Evolutionary conservation across 1,140 invertebrate species (phyloP).

Genomic region (Trachymyrmex cornetzi): DNA sequence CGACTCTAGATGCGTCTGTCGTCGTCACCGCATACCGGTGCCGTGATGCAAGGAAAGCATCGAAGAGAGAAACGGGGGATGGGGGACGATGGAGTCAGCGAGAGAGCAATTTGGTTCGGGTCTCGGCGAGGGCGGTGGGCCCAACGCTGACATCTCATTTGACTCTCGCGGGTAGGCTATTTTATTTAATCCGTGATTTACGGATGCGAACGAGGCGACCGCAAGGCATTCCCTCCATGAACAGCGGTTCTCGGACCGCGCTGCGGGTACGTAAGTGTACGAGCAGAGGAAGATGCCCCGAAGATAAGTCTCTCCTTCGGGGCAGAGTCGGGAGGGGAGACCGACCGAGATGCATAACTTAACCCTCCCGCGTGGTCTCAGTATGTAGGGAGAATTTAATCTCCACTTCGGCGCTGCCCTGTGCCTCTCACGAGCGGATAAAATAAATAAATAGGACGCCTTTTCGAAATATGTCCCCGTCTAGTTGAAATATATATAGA

Average conservation of each 20-base stretch:
- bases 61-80: neutral
- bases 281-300: conserved; percentile 68
- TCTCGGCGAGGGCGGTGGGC: conserved; percentile 71
- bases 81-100: conserved; percentile 40
- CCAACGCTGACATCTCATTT: conserved; percentile 76
- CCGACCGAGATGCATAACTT: conserved; percentile 78
- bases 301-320: conserved; percentile 69
- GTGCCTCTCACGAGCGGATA: conserved; percentile 62
- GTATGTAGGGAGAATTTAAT: conserved; percentile 76
- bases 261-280: conserved; percentile 64
- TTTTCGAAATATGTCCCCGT: conserved; percentile 78
- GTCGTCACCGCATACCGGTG: conserved; percentile 11
- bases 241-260: conserved; percentile 53
- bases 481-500: conserved; percentile 78
- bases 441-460: conserved; percentile 77
- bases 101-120: conserved; percentile 68
- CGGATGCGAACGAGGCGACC: conserved; percentile 71
- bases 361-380: conserved; percentile 66
- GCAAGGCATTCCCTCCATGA: conserved; percentile 63
- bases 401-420: conserved; percentile 57
- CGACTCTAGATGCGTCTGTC: conserved; percentile 48
- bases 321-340: conserved; percentile 30
- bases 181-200: conserved; percentile 79
- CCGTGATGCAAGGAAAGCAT: conserved; percentile 12
- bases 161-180: conserved; percentile 74